These are phyloP conservation scores for roundworm (Caenorhabditis elegans) DNA, from an alignment of 1,140 invertebrate genomes.

Conservation along the genomic window WBcel235 BX284604.4:11812001-11812500, in stretches of 20 bases:
- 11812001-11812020: constrained; percentile 28
- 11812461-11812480: background rate
- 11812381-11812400: background rate
- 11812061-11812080: background rate
- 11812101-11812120: background rate
- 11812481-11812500: no score
- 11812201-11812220: background rate
- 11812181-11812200: background rate
- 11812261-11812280: background rate
- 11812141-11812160: constrained; percentile 1
- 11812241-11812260: background rate
- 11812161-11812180: background rate
- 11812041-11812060: background rate
- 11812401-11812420: background rate
- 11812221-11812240: background rate
- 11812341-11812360: background rate
- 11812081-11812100: no score
- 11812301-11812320: background rate
- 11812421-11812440: background rate
- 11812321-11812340: background rate
- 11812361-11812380: background rate
- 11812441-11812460: background rate
- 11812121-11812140: background rate
- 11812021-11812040: constrained; percentile 2
- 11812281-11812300: constrained; percentile 24